These are phyloP conservation scores for Pangasius djambal DNA, from an alignment of 2,797 vertebrate species.

Conservation along the genomic window DNA sequence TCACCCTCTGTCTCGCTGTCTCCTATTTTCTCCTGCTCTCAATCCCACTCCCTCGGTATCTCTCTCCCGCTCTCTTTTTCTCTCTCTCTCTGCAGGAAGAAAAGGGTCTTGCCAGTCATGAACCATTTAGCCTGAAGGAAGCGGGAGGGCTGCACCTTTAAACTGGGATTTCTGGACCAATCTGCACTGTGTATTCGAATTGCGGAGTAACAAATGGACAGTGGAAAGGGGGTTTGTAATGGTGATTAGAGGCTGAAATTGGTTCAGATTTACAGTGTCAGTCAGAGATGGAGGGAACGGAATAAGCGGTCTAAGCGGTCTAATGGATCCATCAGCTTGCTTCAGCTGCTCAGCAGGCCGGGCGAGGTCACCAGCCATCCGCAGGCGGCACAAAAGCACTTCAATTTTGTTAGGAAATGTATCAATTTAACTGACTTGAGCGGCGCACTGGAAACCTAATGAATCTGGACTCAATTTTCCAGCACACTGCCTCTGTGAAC, in stretches of 20 bases:
- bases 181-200: slow-evolving; percentile 86
- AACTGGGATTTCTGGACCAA: slow-evolving; percentile 89
- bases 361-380: slow-evolving; percentile 99
- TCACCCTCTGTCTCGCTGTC: slow-evolving; percentile 24
- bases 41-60: slow-evolving; percentile 21
- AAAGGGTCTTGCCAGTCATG: slow-evolving; percentile 78
- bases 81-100: slow-evolving; percentile 70
- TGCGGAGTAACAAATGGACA: slow-evolving; percentile 95
- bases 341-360: slow-evolving; percentile 98
- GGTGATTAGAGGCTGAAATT: slow-evolving; percentile 99
- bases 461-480: slow-evolving; percentile 99
- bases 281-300: slow-evolving; percentile 90
- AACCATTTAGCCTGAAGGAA: slow-evolving; percentile 84
- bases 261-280: slow-evolving; percentile 99
- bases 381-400: slow-evolving; percentile 99
- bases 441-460: slow-evolving; percentile 98
- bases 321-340: slow-evolving; percentile 99
- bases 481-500: slow-evolving; percentile 98
- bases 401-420: slow-evolving; percentile 99
- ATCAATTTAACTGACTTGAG: slow-evolving; percentile 99
- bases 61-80: slow-evolving; percentile 51
- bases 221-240: slow-evolving; percentile 98
- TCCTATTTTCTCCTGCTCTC: background rate
- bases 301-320: slow-evolving; percentile 95
- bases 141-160: slow-evolving; percentile 76